phyloP scores from a whole-genome alignment of 2,113 vertebrate genomes.

The Bos indicus region DNA sequence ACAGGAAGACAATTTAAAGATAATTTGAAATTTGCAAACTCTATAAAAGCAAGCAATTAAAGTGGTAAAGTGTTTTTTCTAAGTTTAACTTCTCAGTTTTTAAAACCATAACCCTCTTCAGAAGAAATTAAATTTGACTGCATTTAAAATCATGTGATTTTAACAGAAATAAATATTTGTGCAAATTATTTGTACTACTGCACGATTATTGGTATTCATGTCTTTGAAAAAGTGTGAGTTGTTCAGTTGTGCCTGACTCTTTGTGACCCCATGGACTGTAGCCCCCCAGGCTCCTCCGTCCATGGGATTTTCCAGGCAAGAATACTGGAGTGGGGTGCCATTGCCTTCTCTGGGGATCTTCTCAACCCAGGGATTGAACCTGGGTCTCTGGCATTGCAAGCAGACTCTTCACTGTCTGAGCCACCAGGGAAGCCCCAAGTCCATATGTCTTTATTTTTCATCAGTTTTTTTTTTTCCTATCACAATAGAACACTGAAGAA shows the following conservation, averaged over 20 bases:
- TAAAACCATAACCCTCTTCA: constrained; percentile 18
- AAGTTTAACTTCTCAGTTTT: constrained; percentile 11
- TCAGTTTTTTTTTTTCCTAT: constrained; percentile 17
- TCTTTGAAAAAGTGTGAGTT: neutral
- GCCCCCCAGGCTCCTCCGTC: fast-evolving
- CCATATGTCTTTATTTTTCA: constrained; percentile 23
- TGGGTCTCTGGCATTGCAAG: neutral
- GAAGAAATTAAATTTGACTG: constrained; percentile 8
- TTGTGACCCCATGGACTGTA: neutral
- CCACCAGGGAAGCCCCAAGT: neutral
- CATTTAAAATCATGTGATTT: constrained; percentile 32
- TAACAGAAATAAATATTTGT: neutral
- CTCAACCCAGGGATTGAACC: neutral
- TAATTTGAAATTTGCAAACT: constrained; percentile 29
- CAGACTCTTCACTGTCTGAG: neutral
- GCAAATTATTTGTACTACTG: neutral
- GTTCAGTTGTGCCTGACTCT: neutral
- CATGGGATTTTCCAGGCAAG: neutral
- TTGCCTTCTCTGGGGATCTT: neutral
- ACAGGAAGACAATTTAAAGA: constrained; percentile 8
- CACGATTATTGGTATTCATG: neutral
- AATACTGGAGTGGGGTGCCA: neutral
- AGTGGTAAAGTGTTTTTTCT: constrained; percentile 12
- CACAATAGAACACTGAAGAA: constrained; percentile 33
- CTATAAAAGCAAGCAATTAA: constrained; percentile 33